Evolutionary conservation across 1,140 invertebrate genomes (phyloP).

Genomic region (Bicyclus anynana): DNA sequence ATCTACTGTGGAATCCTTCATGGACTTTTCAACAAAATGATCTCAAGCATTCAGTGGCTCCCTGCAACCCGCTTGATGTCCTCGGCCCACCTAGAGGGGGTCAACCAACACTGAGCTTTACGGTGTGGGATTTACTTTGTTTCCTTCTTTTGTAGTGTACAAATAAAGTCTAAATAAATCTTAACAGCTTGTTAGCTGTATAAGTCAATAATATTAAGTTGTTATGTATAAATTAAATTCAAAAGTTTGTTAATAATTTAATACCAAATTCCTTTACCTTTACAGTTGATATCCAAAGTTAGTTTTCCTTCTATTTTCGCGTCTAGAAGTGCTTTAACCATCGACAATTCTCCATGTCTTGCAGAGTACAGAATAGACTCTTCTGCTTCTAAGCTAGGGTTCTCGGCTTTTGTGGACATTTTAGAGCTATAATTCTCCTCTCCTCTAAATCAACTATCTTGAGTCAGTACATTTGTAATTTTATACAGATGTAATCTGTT

Average conservation of each 20-base stretch:
- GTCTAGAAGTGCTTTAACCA: conserved; percentile 64
- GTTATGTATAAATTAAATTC: too few species aligned
- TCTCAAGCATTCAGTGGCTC: too few species aligned
- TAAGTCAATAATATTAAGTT: too few species aligned
- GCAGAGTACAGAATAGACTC: conserved; percentile 71
- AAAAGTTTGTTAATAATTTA: neutral
- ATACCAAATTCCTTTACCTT: conserved; percentile 48
- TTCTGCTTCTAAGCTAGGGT: conserved; percentile 50
- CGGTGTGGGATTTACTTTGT: too few species aligned
- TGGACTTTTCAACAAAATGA: too few species aligned
- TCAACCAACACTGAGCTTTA: too few species aligned
- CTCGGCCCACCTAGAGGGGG: too few species aligned
- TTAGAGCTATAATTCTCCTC: neutral
- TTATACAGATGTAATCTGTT: neutral
- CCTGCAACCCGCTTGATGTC: too few species aligned
- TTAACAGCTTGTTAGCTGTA: too few species aligned
- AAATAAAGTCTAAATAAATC: too few species aligned
- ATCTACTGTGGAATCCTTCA: too few species aligned
- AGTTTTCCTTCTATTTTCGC: conserved; percentile 56
- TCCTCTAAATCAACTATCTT: neutral
- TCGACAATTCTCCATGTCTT: conserved; percentile 65
- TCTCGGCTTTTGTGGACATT: conserved; percentile 45
- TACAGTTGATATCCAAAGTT: conserved; percentile 69
- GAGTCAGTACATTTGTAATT: neutral
- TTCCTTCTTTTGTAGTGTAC: too few species aligned